These are phyloP conservation scores for Osmoderma eremita DNA, from an alignment of 2,888 invertebrate genomes.

Conservation along the genomic window DNA sequence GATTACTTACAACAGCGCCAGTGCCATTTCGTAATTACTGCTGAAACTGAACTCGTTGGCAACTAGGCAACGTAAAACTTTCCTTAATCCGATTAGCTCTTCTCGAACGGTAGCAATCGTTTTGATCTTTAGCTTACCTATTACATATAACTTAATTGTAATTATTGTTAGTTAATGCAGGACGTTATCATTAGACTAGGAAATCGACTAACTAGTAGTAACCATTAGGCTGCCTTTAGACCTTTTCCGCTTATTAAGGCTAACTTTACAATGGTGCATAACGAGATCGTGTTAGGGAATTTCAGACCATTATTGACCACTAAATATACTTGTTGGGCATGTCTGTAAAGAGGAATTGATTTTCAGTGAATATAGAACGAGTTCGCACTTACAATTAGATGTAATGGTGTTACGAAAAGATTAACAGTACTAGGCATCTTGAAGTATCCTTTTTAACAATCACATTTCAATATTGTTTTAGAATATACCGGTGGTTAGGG, in stretches of 20 bases:
- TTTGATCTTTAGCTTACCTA: slow-evolving; percentile 23
- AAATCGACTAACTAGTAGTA: neutral
- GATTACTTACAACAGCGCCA: slow-evolving; percentile 10
- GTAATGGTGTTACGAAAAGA: too few relatives aligned
- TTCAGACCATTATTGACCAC: slow-evolving; percentile 23
- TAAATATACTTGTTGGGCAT: neutral
- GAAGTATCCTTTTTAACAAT: too few relatives aligned
- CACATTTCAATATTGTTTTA: too few relatives aligned
- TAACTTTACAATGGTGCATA: neutral
- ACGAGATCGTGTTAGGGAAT: slow-evolving; percentile 2
- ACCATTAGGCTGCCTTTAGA: too few relatives aligned
- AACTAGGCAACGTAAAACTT: slow-evolving; percentile 12
- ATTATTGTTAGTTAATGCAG: slow-evolving; percentile 25
- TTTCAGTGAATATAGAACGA: too few relatives aligned
- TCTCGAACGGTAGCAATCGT: slow-evolving; percentile 13
- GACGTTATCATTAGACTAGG: slow-evolving; percentile 17
- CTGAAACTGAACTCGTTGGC: slow-evolving; percentile 13
- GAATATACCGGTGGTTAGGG: too few relatives aligned
- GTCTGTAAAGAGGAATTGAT: too few relatives aligned
- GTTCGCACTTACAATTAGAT: too few relatives aligned
- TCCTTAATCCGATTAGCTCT: slow-evolving; percentile 18
- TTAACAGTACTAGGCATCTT: too few relatives aligned
- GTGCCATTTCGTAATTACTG: slow-evolving; percentile 4
- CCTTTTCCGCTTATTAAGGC: too few relatives aligned
- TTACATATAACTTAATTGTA: slow-evolving; percentile 9